Conservation (phyloP, 1,140 invertebrate genomes). For the Drosophila orena region DNA sequence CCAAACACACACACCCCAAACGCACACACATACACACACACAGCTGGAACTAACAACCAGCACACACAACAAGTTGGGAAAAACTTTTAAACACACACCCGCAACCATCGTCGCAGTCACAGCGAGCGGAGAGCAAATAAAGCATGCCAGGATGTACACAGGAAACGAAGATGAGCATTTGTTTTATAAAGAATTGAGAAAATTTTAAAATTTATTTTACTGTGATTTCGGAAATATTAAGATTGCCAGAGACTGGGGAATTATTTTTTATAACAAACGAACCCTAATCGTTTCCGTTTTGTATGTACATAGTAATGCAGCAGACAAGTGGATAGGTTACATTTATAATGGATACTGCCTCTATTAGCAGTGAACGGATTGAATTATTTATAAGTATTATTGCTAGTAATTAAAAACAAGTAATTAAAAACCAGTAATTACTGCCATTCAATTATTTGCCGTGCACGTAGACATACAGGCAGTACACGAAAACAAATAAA, state of each 20-base stretch:
- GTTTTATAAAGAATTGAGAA: neutral
- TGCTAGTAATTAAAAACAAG: neutral
- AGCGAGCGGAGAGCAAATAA: slow-evolving; percentile 56
- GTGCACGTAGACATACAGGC: slow-evolving; percentile 35
- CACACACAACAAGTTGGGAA: slow-evolving; percentile 65
- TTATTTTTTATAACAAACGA: no score
- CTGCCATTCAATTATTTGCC: neutral
- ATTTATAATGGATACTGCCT: no score
- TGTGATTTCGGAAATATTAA: no score
- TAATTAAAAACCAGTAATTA: neutral
- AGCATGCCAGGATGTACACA: slow-evolving; percentile 33
- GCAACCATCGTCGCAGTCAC: slow-evolving; percentile 39
- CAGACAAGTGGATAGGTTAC: no score
- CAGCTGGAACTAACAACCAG: slow-evolving; percentile 35
- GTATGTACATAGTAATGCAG: no score
- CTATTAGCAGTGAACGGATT: no score
- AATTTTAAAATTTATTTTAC: neutral
- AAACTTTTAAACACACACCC: slow-evolving; percentile 66
- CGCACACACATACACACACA: slow-evolving; percentile 48
- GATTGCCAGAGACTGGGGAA: no score
- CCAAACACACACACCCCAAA: slow-evolving; percentile 26
- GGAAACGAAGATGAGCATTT: neutral
- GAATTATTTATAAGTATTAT: no score
- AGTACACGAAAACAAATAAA: slow-evolving; percentile 77
- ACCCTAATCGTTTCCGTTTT: no score